Base-by-base conservation (phyloP, 2,888 invertebrate genomes). In the Allolobophora icterica region DNA sequence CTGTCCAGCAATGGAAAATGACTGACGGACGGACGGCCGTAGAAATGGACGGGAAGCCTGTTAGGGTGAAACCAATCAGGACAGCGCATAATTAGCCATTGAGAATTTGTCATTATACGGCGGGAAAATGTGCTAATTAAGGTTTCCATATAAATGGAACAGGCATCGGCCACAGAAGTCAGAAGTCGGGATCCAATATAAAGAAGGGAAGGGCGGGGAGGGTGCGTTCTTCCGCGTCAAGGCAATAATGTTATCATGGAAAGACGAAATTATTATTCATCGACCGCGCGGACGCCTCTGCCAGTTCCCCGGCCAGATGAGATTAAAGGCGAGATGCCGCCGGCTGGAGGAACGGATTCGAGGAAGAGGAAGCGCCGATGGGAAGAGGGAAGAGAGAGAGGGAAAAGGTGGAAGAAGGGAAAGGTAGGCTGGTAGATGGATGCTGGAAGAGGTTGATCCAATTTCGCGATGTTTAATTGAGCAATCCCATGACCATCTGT, bases 201-300 rank as follows among this genome's bases (percentile, higher is more conserved):
- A 71, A 71, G 11, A 11, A n/a, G n/a, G 71, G 71, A 71, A n/a
- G 1, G 52, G 24, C 52, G 52, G 24, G 24, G 24, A 52, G 42
- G 17, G 24, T 52, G 71, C 30, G n/a, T 30, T 71, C 71, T n/a
- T 6, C 11, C 30, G n/a, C 71, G 71, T 71, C 71, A 71, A 71
- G 71, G 71, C 71, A 71, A 71, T 71, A 71, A 71, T 71, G 71
- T 71, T 71, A 71, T 71, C 71, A 71, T n/a, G n/a, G 71, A 71
- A 71, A 71, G 71, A 71, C 30, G 71, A n/a, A 13, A 71, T 71
- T 71, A 71, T 71, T 71, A 71, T 71, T 30, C 71, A 71, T 71
- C n/a, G 71, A n/a, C 52, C 15, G 52, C 24, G 11, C 21, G 24
- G 24, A 5, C 17, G 42, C 52, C 52, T 19, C 8, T 11, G 71